Conservation (phyloP, 2,797 vertebrate species). For the Iguana delicatissima region DNA sequence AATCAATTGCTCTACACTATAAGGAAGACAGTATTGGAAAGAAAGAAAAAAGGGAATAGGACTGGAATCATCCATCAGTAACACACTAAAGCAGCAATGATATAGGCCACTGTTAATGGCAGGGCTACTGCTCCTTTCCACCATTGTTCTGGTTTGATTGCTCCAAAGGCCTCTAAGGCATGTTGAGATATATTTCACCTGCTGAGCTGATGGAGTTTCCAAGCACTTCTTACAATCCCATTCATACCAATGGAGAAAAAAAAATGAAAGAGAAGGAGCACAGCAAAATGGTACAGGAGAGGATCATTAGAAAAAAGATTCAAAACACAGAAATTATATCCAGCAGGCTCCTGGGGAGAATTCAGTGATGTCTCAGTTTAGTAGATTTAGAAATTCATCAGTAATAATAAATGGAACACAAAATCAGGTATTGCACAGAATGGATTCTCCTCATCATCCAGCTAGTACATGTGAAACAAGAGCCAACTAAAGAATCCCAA, state of each 20-base stretch:
- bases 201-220: constrained; percentile 17
- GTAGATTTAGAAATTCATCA: constrained; percentile 52
- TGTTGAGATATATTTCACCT: constrained; percentile 7
- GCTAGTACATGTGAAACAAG: constrained; percentile 37
- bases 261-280: constrained; percentile 47
- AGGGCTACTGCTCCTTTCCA: not conserved
- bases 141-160: not conserved
- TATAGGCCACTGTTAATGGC: not conserved
- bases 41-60: not conserved
- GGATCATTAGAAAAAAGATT: constrained; percentile 45
- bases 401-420: constrained; percentile 51
- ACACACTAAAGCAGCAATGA: constrained; percentile 22
- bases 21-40: accelerated
- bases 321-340: constrained; percentile 41
- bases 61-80: constrained; percentile 10
- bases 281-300: constrained; percentile 27
- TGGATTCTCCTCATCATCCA: constrained; percentile 23
- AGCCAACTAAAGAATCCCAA: not conserved
- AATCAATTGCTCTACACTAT: constrained; percentile 10
- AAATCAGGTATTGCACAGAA: constrained; percentile 38
- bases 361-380: constrained; percentile 47
- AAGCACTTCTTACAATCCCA: not conserved
- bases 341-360: constrained; percentile 25
- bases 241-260: constrained; percentile 21
- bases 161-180: not conserved